A percentile compares a stretch with the other conserved stretches of the same genome.
Conservation (phyloP, 2,888 invertebrate genomes). For the Andrena dorsata region DNA sequence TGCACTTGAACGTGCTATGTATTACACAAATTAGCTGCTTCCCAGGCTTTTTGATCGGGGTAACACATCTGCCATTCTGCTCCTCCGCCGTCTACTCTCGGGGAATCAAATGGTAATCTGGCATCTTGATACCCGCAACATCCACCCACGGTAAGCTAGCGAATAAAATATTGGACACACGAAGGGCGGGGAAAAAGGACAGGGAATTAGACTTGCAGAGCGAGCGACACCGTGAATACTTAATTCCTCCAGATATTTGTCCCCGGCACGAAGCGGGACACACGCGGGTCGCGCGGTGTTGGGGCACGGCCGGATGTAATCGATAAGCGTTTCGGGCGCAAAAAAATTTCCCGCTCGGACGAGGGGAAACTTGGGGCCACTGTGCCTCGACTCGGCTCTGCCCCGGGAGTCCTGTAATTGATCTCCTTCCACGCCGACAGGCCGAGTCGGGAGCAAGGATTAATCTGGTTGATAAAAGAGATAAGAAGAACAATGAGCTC, state of each 20-base stretch:
- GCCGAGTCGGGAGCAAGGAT: constrained; percentile 37
- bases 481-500: constrained; percentile 60
- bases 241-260: constrained; percentile 47
- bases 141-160: not conserved
- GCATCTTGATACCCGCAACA: not conserved
- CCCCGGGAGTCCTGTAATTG: constrained; percentile 26
- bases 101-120: not conserved
- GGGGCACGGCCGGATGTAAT: constrained; percentile 19
- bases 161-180: constrained; percentile 21
- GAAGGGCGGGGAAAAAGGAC: not conserved
- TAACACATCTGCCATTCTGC: not conserved
- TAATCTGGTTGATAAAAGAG: constrained; percentile 55
- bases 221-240: constrained; percentile 28
- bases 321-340: constrained; percentile 23
- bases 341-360: constrained; percentile 19
- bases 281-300: not conserved
- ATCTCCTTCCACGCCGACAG: constrained; percentile 32
- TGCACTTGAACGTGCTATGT: constrained; percentile 16
- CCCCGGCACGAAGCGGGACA: constrained; percentile 18
- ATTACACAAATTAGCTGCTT: constrained; percentile 24
- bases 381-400: constrained; percentile 11
- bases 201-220: constrained; percentile 38
- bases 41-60: not conserved
- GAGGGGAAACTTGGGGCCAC: not conserved
- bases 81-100: not conserved